These are phyloP conservation scores for Nomada hirtipes DNA, from an alignment of 2,888 invertebrate species.

Conservation along the genomic window DNA sequence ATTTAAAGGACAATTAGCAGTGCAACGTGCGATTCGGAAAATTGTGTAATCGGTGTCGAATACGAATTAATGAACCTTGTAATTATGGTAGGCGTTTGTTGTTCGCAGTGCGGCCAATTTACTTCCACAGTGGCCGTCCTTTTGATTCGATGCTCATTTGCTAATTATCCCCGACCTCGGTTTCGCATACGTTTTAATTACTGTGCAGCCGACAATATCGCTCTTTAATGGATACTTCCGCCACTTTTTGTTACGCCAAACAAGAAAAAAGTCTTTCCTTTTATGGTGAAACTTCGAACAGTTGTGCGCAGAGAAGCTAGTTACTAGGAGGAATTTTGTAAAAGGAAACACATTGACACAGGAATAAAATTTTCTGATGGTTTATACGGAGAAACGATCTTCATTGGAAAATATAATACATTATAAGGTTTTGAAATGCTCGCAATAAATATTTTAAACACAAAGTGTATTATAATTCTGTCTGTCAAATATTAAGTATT, in stretches of 20 bases:
- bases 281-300: neutral
- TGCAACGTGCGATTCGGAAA: slow-evolving; percentile 19
- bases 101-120: slow-evolving; percentile 54
- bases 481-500: no score
- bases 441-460: no score
- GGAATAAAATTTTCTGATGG: no score
- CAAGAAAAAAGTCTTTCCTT: neutral
- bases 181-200: slow-evolving; percentile 38
- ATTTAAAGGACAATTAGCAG: slow-evolving; percentile 39
- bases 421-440: no score
- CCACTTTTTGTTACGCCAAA: neutral
- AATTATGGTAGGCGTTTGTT: slow-evolving; percentile 33
- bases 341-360: no score
- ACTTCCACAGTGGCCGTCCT: slow-evolving; percentile 15
- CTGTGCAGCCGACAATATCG: slow-evolving; percentile 7
- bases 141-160: slow-evolving; percentile 47
- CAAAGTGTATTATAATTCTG: no score
- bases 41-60: slow-evolving; percentile 23
- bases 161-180: slow-evolving; percentile 35
- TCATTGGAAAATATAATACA: no score
- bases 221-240: slow-evolving; percentile 15
- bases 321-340: no score
- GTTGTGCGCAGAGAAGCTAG: neutral
- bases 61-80: slow-evolving; percentile 42
- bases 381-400: no score